Conservation (phyloP, 2,888 invertebrate species). For the Drosophila robusta region DNA sequence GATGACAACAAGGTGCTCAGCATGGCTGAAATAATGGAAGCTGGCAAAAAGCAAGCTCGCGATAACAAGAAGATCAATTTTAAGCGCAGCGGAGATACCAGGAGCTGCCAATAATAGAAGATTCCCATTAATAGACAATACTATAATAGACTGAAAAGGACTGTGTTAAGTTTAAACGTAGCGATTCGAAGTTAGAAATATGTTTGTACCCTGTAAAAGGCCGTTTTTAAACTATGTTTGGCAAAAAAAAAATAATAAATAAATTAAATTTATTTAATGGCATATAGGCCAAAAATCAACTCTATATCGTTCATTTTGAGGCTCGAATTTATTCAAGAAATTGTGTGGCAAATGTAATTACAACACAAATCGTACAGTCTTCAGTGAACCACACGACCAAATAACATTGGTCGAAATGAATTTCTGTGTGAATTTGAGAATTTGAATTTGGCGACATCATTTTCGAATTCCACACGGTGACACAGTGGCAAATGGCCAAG, state of each 20-base stretch:
- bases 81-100: not conserved
- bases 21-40: conserved; percentile 24
- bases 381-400: too few relatives aligned
- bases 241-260: not conserved
- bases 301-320: not conserved
- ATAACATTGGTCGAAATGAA: too few relatives aligned
- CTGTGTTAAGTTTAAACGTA: not conserved
- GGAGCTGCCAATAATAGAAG: not conserved
- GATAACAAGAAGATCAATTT: not conserved
- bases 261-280: not conserved
- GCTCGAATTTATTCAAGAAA: too few relatives aligned
- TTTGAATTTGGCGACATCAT: too few relatives aligned
- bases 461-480: too few relatives aligned
- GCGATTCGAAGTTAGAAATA: not conserved
- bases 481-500: not conserved
- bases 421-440: too few relatives aligned
- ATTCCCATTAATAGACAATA: not conserved
- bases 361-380: too few relatives aligned
- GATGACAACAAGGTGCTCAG: not conserved
- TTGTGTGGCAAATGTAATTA: too few relatives aligned
- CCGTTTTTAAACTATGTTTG: not conserved
- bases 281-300: not conserved
- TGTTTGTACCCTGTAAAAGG: not conserved
- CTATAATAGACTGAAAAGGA: not conserved
- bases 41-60: not conserved